Evolutionary conservation across 2,888 invertebrate genomes (phyloP), one percentile per base, ranked within the genome.

Genomic region (Cremastinae sp.): DNA sequence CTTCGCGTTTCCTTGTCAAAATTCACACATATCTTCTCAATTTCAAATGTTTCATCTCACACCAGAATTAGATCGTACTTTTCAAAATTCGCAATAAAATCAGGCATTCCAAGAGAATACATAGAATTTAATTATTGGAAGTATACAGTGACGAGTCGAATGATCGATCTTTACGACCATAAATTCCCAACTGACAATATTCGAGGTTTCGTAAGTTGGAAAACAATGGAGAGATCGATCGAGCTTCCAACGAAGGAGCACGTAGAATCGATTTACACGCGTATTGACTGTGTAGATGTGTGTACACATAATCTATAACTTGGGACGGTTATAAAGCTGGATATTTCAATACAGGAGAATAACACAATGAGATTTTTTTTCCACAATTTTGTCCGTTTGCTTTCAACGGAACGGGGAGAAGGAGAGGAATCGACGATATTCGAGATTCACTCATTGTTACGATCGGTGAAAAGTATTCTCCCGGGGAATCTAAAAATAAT

Each of bases 221-320:
- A 12, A 59, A 59, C 58, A 59, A 69, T 69, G 58, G 58, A 16
- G 41, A 22, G 38, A 69, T 58, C 41, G 68, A 49, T 14, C 22
- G 14, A n/a, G n/a, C 58, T 22, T 14, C 28, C 28, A 28, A 28
- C 28, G 28, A 28, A 5, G 5, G 28, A 28, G 28, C 28, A 28
- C 28, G 28, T 2, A 28, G 58, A 49, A 20, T 2, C 14, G 8
- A 43, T 28, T 28, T 14, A 14, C n/a, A 20, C n/a, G 18, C 12
- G 54, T 53, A 7, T 9, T 14, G 43, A 12, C 20, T 20, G 20
- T 45, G 28, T 59, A 20, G 43, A 47, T 68, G 68, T 68, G 56
- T 68, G 65, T 61, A 69, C 14, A 56, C 64, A n/a, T n/a, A 47
- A 43, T n/a, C 62, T 51, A 8, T 12, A 62, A 41, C 28, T 62